phyloP scores from a whole-genome alignment of 2,797 vertebrate genomes.

The Thunnus albacares region DNA sequence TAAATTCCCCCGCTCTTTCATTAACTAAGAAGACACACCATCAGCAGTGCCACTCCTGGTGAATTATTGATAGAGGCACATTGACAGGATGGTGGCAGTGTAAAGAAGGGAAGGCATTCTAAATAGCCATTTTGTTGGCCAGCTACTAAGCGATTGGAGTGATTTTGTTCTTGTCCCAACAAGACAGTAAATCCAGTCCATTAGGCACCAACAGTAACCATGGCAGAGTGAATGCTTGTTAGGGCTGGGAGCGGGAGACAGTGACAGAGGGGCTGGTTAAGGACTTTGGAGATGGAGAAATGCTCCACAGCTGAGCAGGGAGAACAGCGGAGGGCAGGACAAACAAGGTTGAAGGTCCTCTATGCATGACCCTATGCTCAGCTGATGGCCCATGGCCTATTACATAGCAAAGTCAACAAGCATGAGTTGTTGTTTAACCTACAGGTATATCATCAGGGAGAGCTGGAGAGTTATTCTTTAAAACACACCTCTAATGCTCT shows the following conservation, averaged over 20 bases:
- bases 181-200: constrained; percentile 74
- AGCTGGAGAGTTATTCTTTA: neutral
- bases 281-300: constrained; percentile 52
- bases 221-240: constrained; percentile 61
- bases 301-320: constrained; percentile 34
- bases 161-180: constrained; percentile 70
- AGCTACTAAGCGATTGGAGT: constrained; percentile 70
- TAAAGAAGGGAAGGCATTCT: constrained; percentile 50
- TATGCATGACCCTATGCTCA: constrained; percentile 9
- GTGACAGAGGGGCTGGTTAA: constrained; percentile 64
- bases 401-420: constrained; percentile 44
- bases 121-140: constrained; percentile 71
- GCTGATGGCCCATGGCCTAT: constrained; percentile 33
- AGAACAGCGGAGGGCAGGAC: constrained; percentile 24
- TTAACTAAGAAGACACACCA: constrained; percentile 79
- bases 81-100: constrained; percentile 50
- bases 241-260: constrained; percentile 51
- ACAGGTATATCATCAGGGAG: neutral
- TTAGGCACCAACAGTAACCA: constrained; percentile 59
- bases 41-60: constrained; percentile 63
- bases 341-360: constrained; percentile 41
- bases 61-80: constrained; percentile 81
- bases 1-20: constrained; percentile 76
- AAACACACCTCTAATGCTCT: neutral
- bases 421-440: constrained; percentile 46